Evolutionary conservation across 1,140 invertebrate genomes (phyloP).

Genomic region (Drosophila lacertosa): DNA sequence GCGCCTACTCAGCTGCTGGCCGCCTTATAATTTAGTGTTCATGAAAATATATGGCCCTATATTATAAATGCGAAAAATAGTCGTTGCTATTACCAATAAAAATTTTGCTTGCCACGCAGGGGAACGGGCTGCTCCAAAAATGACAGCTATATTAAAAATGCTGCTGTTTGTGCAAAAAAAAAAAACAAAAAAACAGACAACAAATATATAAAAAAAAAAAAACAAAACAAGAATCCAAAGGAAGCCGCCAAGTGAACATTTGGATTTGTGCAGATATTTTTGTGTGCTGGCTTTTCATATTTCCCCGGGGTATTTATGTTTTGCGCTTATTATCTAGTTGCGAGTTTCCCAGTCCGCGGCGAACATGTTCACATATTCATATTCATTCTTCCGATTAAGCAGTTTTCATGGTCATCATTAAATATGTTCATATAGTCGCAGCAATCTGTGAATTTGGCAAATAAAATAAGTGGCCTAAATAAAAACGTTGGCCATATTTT

Average conservation of each 20-base stretch:
- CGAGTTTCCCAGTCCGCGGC: slow-evolving; percentile 25
- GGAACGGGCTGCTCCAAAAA: slow-evolving; percentile 10
- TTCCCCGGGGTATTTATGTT: slow-evolving; percentile 58
- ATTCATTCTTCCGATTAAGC: slow-evolving; percentile 81
- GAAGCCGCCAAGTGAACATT: slow-evolving; percentile 53
- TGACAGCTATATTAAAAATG: slow-evolving; percentile 79
- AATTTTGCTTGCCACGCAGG: slow-evolving; percentile 12
- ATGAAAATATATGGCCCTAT: slow-evolving; percentile 69
- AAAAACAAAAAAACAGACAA: background rate
- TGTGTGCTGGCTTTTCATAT: slow-evolving; percentile 41
- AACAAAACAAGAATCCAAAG: slow-evolving; percentile 7
- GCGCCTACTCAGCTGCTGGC: slow-evolving; percentile 44
- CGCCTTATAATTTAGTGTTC: slow-evolving; percentile 70
- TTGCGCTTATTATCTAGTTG: slow-evolving; percentile 59
- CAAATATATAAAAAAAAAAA: slow-evolving; percentile 4
- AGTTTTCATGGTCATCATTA: slow-evolving; percentile 80
- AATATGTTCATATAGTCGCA: slow-evolving; percentile 56
- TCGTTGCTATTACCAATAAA: slow-evolving; percentile 64
- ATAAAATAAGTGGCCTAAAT: slow-evolving; percentile 82
- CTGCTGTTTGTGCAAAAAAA: slow-evolving; percentile 76
- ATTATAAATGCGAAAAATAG: slow-evolving; percentile 81
- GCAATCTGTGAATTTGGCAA: slow-evolving; percentile 60
- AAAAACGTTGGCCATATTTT: slow-evolving; percentile 55
- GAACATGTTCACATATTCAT: slow-evolving; percentile 44
- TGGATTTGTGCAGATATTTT: slow-evolving; percentile 66